Evolutionary conservation across 1,140 invertebrate genomes (phyloP).

Genomic region (Mycetomoellerius zeteki): DNA sequence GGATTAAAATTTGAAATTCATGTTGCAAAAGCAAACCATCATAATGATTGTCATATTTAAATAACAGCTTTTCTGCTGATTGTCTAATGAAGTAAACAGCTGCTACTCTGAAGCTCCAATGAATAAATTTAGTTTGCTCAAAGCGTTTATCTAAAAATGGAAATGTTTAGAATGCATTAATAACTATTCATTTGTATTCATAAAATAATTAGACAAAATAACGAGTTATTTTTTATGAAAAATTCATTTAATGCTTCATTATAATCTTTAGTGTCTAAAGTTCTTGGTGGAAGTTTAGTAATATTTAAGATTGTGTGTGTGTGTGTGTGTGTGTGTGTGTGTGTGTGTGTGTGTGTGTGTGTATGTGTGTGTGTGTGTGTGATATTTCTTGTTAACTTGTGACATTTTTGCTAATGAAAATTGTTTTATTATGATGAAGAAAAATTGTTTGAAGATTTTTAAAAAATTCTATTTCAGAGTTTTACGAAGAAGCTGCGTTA

Average conservation of each 20-base stretch:
- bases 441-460: neutral
- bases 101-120: neutral
- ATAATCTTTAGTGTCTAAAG: neutral
- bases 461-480: conserved; percentile 22
- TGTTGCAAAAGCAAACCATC: neutral
- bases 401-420: neutral
- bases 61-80: conserved; percentile 13
- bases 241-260: neutral
- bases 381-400: neutral
- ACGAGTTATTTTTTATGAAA: conserved; percentile 2
- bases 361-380: no score
- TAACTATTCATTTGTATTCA: neutral
- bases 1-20: conserved; percentile 5
- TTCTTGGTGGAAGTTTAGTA: neutral
- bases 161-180: neutral
- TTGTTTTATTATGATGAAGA: neutral
- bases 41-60: neutral
- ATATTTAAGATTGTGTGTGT: neutral
- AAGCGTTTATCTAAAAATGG: neutral
- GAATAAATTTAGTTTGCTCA: neutral
- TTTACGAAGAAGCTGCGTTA: neutral
- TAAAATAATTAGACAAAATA: neutral
- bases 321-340: no score
- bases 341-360: no score
- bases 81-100: neutral